These are phyloP conservation scores for Augiades crinisus DNA, from an alignment of 2,888 invertebrate genomes.

Conservation along the genomic window DNA sequence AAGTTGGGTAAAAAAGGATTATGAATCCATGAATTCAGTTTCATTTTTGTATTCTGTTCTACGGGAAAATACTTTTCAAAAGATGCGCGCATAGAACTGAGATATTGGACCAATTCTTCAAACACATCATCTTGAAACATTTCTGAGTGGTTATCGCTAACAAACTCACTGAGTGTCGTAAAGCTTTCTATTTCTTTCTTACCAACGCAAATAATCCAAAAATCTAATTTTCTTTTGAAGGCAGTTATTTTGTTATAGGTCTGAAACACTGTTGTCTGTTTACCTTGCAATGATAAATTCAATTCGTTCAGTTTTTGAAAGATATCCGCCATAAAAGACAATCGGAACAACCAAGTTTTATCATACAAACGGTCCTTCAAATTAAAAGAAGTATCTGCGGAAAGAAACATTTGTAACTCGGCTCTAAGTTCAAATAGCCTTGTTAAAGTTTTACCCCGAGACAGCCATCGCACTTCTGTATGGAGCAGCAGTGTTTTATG, in stretches of 20 bases:
- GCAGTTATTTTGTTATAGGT: slow-evolving; percentile 39
- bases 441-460: slow-evolving; percentile 36
- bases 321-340: slow-evolving; percentile 34
- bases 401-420: slow-evolving; percentile 36
- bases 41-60: slow-evolving; percentile 39
- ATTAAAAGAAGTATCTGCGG: slow-evolving; percentile 34
- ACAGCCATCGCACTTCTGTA: slow-evolving; percentile 40
- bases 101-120: slow-evolving; percentile 40
- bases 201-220: slow-evolving; percentile 36
- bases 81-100: slow-evolving; percentile 38
- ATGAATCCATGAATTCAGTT: too few relatives aligned
- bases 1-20: slow-evolving; percentile 41
- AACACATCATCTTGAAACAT: slow-evolving; percentile 36
- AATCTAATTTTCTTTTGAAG: slow-evolving; percentile 38
- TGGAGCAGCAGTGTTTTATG: slow-evolving; percentile 28
- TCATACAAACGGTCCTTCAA: slow-evolving; percentile 33
- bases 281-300: slow-evolving; percentile 36
- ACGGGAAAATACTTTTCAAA: slow-evolving; percentile 40
- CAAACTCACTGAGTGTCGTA: slow-evolving; percentile 40
- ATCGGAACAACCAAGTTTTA: slow-evolving; percentile 33
- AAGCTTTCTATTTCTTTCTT: slow-evolving; percentile 39
- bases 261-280: slow-evolving; percentile 40
- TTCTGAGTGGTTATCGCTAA: slow-evolving; percentile 38
- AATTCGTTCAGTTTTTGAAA: slow-evolving; percentile 37
- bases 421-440: slow-evolving; percentile 37